Base-by-base conservation (phyloP, 2,888 invertebrate species). In the Caenorhabditis sulstoni region DNA sequence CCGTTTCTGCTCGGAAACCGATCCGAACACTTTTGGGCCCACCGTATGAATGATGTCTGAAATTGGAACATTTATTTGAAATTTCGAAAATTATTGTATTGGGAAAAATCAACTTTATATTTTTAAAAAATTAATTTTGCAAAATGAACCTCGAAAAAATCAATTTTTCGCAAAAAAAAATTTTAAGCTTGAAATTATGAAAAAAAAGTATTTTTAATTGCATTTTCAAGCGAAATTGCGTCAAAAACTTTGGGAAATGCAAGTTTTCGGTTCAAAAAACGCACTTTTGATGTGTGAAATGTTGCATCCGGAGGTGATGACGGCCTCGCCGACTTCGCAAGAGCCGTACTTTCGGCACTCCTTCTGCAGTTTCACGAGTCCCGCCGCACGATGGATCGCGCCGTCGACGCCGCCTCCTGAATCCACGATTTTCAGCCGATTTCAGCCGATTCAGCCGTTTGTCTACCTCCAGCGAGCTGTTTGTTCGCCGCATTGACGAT, bases 401-500 rank as follows among this genome's bases (percentile, higher is more conserved):
- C 96, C 96, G 91, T 96, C 96, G 20, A 96, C 86, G 12, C 86
- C 85, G 9, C 96, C 93, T 82, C 45, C 90, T 83, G 58, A 44
- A 75, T 58, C 61, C 16, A n/a, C 0, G 20, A 49, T 67, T 39
- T 50, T 7, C 4, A 57, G 41, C 1, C 18, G 41, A 2, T 16
- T 29, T 29, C 29, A 29, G 29, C 7, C 29, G n/a, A 29, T 29
- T 29, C 7, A 5, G 3, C 29, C 3, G 3, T 7, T 29, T 29
- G 29, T 7, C 7, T 20, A 35, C 95, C 95, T 23, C 96, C 96
- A 8, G 95, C 95, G 55, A 93, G 90, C 49, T 96, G 91, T 20
- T 91, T 93, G 91, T 96, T 96, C 0, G 96, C 96, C 41, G 96
- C 96, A 92, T 96, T 96, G 0, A 95, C 95, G 86, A 96, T 95